Base-by-base conservation (phyloP, 2,888 invertebrate species). In the Leucozona laternaria region DNA sequence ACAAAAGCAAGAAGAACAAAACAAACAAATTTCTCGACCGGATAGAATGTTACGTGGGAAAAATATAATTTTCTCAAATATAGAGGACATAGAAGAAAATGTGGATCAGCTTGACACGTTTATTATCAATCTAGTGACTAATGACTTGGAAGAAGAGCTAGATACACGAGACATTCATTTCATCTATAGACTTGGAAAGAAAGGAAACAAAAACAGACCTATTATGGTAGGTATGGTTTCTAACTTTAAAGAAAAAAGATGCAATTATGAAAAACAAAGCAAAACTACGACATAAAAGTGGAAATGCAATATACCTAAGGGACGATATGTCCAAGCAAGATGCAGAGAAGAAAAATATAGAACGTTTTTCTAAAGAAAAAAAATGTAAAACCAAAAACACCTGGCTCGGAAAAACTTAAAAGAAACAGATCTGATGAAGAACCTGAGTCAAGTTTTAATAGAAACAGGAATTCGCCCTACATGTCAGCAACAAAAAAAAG, bases 271-370 rank as follows among this genome's bases (percentile, higher is more conserved):
- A 40, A 40, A 40, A 40, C 15, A 40, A 40, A 40, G 15, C 5
- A 1, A 40, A 40, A 15, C 40, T 40, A 15, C 13, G 15, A 5
- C 40, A 40, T 5, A 40, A 6, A 15, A 40, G 40, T 40, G 40
- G 40, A 15, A 40, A 40, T 15, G 1, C 15, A 40, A 40, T 40
- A 5, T 40, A 40, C 13, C 55, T 55, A 0, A 55, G 55, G n/a
- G 55, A 55, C 28, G 55, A 28, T 55, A 55, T 55, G 55, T 28
- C 55, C 10, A 55, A 55, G 11, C 28, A 55, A 55, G 55, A 55
- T 31, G 28, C 28, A 0, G 40, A 15, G 5, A 40, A 5, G 40
- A 40, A 40, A 6, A 40, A 15, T 15, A 15, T 15, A 15, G 28
- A 55, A 28, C 55, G 55, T 7, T 15, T 7, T 55, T 55, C 55